phyloP scores from a whole-genome alignment of 2,797 vertebrate species.

The Emydoidea blandingii region DNA sequence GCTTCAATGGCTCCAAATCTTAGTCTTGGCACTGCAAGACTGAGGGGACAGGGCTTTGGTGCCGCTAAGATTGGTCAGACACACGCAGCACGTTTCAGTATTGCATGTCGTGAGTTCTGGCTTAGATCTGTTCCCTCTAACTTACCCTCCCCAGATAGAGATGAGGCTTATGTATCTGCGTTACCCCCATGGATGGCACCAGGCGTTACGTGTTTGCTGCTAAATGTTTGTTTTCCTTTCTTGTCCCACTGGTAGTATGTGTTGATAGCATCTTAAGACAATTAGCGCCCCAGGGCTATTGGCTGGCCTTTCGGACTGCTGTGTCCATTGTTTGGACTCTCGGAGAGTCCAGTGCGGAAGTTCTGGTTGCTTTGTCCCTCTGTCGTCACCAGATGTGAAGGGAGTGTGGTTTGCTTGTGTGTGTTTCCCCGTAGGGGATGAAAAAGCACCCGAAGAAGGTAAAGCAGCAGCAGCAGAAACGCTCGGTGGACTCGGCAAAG shows the following conservation, averaged over 20 bases:
- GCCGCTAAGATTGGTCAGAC: neutral
- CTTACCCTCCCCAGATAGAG: neutral
- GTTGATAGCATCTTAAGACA: neutral
- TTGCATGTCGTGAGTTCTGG: neutral
- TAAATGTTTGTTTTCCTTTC: neutral
- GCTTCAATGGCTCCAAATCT: neutral
- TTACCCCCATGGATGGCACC: neutral
- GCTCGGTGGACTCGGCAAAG: neutral
- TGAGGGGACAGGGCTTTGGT: neutral
- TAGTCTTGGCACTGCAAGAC: neutral
- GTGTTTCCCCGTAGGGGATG: slow-evolving; percentile 37
- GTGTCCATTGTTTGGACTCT: neutral
- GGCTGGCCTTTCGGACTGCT: neutral
- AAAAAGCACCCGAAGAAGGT: neutral
- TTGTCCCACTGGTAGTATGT: fast-evolving
- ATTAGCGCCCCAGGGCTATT: neutral
- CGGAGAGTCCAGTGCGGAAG: neutral
- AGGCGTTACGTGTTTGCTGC: fast-evolving
- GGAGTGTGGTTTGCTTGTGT: neutral
- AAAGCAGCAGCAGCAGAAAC: fast-evolving
- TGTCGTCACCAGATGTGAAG: neutral
- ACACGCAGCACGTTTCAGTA: neutral
- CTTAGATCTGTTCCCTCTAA: neutral
- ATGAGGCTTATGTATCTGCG: neutral
- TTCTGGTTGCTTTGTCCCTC: neutral